These are phyloP conservation scores for Archilochus colubris DNA, from an alignment of 2,113 vertebrate genomes.

Conservation along the genomic window DNA sequence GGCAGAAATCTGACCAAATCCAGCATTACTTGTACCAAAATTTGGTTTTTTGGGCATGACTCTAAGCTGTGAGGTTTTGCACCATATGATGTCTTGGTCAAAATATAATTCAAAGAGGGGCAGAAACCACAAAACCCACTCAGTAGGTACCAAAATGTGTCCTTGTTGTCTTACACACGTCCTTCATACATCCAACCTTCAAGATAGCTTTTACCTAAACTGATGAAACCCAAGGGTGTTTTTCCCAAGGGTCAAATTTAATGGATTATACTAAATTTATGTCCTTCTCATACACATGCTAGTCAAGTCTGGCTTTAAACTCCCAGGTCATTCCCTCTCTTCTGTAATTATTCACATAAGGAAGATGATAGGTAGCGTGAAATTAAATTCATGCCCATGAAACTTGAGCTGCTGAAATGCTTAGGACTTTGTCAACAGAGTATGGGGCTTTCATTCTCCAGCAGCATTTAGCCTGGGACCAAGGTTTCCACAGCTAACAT, in stretches of 20 bases:
- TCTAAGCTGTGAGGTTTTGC: background rate
- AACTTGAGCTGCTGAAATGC: background rate
- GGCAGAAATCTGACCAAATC: background rate
- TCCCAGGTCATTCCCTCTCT: background rate
- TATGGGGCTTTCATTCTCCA: background rate
- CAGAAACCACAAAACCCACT: background rate
- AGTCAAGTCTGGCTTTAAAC: background rate
- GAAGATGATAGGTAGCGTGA: background rate
- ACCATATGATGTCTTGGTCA: background rate
- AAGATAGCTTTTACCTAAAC: background rate
- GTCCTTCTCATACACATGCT: background rate
- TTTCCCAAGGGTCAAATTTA: background rate
- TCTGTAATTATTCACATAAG: background rate
- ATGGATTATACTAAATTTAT: background rate
- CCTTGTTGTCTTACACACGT: background rate
- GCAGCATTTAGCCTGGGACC: background rate
- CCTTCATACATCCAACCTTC: background rate
- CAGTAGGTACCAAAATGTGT: background rate
- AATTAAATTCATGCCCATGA: background rate
- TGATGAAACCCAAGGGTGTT: background rate
- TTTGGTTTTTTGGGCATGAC: background rate
- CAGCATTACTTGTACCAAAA: background rate
- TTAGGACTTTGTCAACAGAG: background rate
- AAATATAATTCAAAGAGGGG: background rate
- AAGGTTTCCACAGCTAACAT: background rate